Percentiles rank a stretch among this genome's conserved stretches.
These are phyloP conservation scores for Synanthedon myopaeformis DNA, from an alignment of 2,888 invertebrate genomes.

Conservation along the genomic window DNA sequence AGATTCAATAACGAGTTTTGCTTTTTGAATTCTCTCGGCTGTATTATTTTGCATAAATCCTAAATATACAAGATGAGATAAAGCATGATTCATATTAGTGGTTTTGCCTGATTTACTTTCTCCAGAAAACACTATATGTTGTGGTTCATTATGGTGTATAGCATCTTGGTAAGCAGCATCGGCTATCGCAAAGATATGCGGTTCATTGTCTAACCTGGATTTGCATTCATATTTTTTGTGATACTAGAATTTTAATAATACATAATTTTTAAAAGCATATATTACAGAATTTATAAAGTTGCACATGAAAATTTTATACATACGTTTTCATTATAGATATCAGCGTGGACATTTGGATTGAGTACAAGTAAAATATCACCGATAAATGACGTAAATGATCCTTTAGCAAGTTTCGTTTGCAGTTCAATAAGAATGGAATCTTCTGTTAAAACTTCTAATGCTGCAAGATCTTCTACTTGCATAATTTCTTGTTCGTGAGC, in stretches of 20 bases:
- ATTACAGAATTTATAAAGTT: not conserved
- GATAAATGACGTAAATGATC: conserved; percentile 80
- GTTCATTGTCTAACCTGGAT: conserved; percentile 88
- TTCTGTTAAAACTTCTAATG: conserved; percentile 80
- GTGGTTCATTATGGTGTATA: conserved; percentile 86
- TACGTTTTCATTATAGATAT: conserved; percentile 81
- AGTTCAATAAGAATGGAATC: conserved; percentile 77
- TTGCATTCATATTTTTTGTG: conserved; percentile 85
- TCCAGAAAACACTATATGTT: conserved; percentile 89
- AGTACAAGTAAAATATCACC: conserved; percentile 84
- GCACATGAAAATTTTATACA: conserved; percentile 15
- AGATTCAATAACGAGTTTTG: conserved; percentile 78
- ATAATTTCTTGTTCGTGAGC: conserved; percentile 75
- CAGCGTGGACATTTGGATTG: conserved; percentile 81
- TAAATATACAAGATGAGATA: conserved; percentile 84
- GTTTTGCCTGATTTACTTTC: conserved; percentile 95
- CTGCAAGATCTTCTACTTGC: conserved; percentile 86
- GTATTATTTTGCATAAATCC: conserved; percentile 80
- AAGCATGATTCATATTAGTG: conserved; percentile 81
- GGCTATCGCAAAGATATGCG: conserved; percentile 90
- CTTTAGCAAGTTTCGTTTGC: conserved; percentile 75
- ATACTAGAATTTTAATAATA: conserved; percentile 61
- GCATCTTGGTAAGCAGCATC: conserved; percentile 93
- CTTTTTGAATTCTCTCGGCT: conserved; percentile 74
- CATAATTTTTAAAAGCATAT: not conserved